Base-by-base conservation (phyloP, 2,113 vertebrate species). In the Athene cunicularia region DNA sequence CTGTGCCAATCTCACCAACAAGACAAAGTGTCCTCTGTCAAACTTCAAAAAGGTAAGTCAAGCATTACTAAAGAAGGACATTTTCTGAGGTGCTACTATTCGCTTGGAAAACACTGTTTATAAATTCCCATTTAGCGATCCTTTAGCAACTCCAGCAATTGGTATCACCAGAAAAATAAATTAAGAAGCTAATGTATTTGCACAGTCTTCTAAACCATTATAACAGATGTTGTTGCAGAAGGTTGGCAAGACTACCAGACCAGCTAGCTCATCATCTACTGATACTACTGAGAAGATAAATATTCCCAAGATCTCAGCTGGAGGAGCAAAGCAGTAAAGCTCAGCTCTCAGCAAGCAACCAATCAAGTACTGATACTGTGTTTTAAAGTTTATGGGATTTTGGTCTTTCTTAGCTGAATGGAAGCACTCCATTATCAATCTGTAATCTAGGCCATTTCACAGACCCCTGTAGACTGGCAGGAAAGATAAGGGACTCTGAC, bases 401-500 rank as follows among this genome's bases (percentile, higher is more conserved):
- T 79, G 50, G 72, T 63, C 66, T 92, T 59, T 79, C 75, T 74
- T 59, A 92, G 70, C 45, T 30, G 63, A 92, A 67, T 52, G 35
- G 90, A 72, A 88, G 39, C 60, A 50, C 62, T 94, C 75, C 6
- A 14, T 63, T 96, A 95, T 86, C 1, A 43, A 95, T 68, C 88
- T 71, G 37, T 50, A 95, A 64, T 83, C 83, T 26, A 53, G 86
- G 64, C 72, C 37, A 77, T 86, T 93, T 95, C 92, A 80, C 50
- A 92, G 58, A 67, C 30, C 30, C 33, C 43, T 23, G n/a, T 4
- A 56, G 86, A 83, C 67, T 5, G 67, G 30, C 82, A 90, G 82
- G 64, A 81, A 86, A 96, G 68, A 88, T 81, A 92, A 92, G 30
- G 53, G 55, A 92, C 37, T 83, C 82, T 83, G 92, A 93, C 92